Conservation (phyloP, 1,140 invertebrate species). For the Campoletis sonorensis region DNA sequence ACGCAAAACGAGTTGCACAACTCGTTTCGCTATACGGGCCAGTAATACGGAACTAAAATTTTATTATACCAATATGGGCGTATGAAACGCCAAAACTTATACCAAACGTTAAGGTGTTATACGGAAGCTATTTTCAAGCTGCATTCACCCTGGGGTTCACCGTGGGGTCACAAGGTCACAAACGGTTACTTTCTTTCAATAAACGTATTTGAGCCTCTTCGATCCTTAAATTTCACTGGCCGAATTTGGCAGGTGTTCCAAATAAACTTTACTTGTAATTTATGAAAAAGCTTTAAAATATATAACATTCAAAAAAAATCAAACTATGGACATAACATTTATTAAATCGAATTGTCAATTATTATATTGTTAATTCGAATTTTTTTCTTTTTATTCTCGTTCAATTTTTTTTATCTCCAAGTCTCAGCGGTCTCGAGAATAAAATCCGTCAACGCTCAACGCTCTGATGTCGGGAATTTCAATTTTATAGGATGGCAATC, state of each 20-base stretch:
- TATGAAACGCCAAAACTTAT: neutral
- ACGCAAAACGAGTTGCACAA: constrained; percentile 63
- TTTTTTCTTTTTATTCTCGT: too few relatives aligned
- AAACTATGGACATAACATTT: too few relatives aligned
- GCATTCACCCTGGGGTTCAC: constrained; percentile 23
- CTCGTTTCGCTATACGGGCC: constrained; percentile 69
- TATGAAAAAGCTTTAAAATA: neutral
- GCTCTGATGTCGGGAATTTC: too few relatives aligned
- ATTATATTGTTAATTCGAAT: too few relatives aligned
- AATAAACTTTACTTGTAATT: neutral
- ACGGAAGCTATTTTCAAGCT: constrained; percentile 27
- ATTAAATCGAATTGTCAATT: too few relatives aligned
- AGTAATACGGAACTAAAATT: constrained; percentile 51
- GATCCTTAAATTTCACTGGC: neutral
- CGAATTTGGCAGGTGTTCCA: neutral
- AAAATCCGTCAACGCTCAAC: too few relatives aligned
- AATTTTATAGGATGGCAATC: too few relatives aligned
- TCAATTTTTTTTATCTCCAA: too few relatives aligned
- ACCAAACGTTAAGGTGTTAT: neutral
- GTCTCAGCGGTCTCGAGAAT: too few relatives aligned
- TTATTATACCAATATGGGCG: neutral
- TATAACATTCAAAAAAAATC: neutral
- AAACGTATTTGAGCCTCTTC: constrained; percentile 53
- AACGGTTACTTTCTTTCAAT: constrained; percentile 64
- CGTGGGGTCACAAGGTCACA: constrained; percentile 66